A percentile compares a stretch with the other conserved stretches of the same genome.
Evolutionary conservation across 2,888 invertebrate genomes (phyloP).

Genomic region (Plebejus anna): DNA sequence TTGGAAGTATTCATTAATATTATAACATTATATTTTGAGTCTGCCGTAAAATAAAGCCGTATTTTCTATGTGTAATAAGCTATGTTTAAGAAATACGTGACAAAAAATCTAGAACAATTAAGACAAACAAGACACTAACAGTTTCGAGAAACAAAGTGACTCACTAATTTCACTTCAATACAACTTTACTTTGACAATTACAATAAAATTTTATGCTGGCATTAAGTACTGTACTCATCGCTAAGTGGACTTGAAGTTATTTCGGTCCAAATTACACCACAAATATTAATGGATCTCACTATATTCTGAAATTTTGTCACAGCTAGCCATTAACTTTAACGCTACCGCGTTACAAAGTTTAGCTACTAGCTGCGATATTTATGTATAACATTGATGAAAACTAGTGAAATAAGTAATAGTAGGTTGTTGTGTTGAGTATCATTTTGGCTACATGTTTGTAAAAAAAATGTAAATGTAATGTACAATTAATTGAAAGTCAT

Average conservation of each 20-base stretch:
- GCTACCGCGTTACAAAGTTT: background rate
- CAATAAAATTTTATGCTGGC: conserved; percentile 23
- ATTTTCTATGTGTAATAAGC: no score
- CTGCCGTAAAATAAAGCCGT: background rate
- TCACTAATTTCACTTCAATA: conserved; percentile 7
- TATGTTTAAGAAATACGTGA: background rate
- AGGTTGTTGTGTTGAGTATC: no score
- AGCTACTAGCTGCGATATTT: no score
- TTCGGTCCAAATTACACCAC: conserved; percentile 16
- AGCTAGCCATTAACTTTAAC: background rate
- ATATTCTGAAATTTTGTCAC: conserved; percentile 2
- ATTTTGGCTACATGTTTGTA: no score
- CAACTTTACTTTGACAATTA: conserved; percentile 15
- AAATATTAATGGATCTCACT: conserved; percentile 24
- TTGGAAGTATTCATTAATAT: no score
- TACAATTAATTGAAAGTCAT: no score
- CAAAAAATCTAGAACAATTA: background rate
- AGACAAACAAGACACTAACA: background rate
- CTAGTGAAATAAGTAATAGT: no score
- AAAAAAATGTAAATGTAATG: no score
- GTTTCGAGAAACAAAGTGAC: background rate
- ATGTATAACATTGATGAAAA: no score
- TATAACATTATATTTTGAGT: background rate
- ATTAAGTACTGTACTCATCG: conserved; percentile 3
- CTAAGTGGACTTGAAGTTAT: conserved; percentile 18